phyloP scores from a whole-genome alignment of 2,113 vertebrate genomes.

The Thermophis baileyi region DNA sequence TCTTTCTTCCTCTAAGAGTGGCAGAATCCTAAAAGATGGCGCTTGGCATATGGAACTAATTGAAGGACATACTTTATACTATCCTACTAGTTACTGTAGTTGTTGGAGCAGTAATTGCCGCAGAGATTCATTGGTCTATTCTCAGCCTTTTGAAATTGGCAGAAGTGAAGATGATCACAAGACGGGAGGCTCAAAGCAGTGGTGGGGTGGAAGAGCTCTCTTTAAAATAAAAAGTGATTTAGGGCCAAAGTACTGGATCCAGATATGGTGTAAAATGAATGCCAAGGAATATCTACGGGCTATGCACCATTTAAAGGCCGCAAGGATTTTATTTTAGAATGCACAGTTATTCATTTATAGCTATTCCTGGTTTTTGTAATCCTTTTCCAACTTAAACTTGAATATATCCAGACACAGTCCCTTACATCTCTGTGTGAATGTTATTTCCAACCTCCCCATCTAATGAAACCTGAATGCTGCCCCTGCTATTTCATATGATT shows the following conservation, averaged over 20 bases:
- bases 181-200: not conserved
- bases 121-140: not conserved
- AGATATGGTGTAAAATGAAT: not conserved
- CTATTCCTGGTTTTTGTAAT: not conserved
- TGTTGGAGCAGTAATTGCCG: not conserved
- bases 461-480: not conserved
- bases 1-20: not conserved
- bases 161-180: not conserved
- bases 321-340: not conserved
- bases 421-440: not conserved
- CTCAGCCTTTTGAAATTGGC: not conserved
- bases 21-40: not conserved
- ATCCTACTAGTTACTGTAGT: not conserved
- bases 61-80: not conserved
- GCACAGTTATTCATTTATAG: not conserved
- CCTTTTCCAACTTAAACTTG: not conserved
- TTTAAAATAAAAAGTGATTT: not conserved
- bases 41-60: not conserved
- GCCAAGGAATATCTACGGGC: not conserved
- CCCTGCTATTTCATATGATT: not conserved
- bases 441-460: not conserved
- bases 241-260: not conserved
- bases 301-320: not conserved
- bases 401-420: not conserved
- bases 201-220: not conserved